Evolutionary conservation across 2,113 vertebrate species (phyloP), one percentile per base, ranked within the genome.

Genomic region (Microcebus griseorufus): DNA sequence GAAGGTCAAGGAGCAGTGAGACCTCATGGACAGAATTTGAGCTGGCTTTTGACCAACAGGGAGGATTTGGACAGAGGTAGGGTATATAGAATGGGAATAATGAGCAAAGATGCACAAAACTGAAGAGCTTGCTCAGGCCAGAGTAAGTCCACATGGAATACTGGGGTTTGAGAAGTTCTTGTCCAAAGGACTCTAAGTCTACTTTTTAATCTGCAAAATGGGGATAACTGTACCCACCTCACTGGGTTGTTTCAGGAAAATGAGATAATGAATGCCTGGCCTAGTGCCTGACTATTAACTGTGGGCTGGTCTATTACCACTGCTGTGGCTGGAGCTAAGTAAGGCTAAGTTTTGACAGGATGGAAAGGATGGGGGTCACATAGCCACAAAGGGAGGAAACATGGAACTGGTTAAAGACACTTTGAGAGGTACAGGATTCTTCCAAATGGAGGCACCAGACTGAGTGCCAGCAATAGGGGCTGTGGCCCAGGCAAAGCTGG

Each of bases 1-100:
- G 37, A 89, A 86, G n/a, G 80, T 42, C 62, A 94, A 37, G 73
- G 67, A 82, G 37, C 65, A 88, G 32, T 86, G 72, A 96, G 55
- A 58, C 25, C n/a, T 93, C 58, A 73, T 55, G 79, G 80, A 75
- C 32, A 94, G 73, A 84, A 88, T 62, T 11, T 81, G 29, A 88
- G 51, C 42, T 76, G 58, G 27, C 25, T 10, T 92, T 81, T 64
- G 85, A 84, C 51, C 60, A 82, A 14, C 18, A 17, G 13, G 22
- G 53, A 90, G 8, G 32, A 89, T 32, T 34, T 25, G 16, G 53
- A 62, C 51, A 94, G 85, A 80, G 67, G 13, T 64, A 39, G 6
- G 39, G 75, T 60, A 9, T 37, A 64, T 48, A 3, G 53, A 25
- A 16, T 53, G 23, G 32, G n/a, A 89, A 87, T 84, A 70, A 89